Evolutionary conservation across 2,888 invertebrate genomes (phyloP), one percentile per base, ranked within the genome.

Genomic region (Frankliniella intonsa): DNA sequence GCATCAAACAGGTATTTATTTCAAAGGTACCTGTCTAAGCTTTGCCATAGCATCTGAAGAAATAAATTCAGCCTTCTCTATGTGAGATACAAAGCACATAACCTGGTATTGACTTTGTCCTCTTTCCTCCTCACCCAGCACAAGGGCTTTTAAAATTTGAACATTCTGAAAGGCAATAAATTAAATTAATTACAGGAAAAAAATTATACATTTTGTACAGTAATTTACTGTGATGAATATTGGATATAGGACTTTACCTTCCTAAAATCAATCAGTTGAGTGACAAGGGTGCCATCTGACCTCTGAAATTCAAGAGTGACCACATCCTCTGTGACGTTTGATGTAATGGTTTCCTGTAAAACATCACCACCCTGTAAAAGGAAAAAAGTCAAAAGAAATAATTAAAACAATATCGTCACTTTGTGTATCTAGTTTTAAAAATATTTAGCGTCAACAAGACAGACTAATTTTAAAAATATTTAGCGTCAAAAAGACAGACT

Each of bases 11-110:
- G 19, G 81, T 83, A 80, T 81, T 81, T 51, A 10, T n/a, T 50
- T 38, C n/a, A 19, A 38, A 22, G 19, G 19, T 27, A 93, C 95
- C 91, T 98, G 98, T 87, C 97, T 91, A 81, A 98, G 89, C 88
- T 98, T 98, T 62, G 97, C 95, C 96, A 98, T 97, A 27, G 97
- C 97, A 89, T 98, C 98, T 8, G 97, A 95, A 8, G 97, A 96
- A 86, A 98, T 97, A 87, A 97, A 98, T 86, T 97, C 97, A 85
- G 95, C 95, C 89, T 96, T 96, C 82, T 94, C 93, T 85, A 96
- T 95, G 87, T 95, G 95, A 82, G 94, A 94, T 17, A 97, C 92
- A 88, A 97, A 97, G 88, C 98, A 98, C 88, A 97, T 92, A 9
- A 94, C 94, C 89, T 97, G 96, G 87, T 94, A 94, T 84, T 95